phyloP scores from a whole-genome alignment of 2,113 vertebrate genomes.

The Romanogobio albipinnatus region DNA sequence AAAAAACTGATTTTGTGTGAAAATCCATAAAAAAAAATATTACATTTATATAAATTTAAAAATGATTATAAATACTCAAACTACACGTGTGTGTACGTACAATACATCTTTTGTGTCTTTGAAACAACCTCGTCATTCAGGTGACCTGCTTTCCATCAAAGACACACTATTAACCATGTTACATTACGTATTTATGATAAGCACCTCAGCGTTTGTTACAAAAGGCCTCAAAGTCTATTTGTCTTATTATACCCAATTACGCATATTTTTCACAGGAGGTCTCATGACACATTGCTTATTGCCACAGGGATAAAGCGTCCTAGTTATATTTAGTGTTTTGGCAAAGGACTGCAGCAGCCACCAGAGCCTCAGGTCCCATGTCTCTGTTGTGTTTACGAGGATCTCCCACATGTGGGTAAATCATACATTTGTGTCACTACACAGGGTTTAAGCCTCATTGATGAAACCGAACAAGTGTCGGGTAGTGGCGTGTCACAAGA shows the following conservation, averaged over 20 bases:
- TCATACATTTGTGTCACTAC: slow-evolving; percentile 5
- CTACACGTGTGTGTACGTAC: too few relatives aligned
- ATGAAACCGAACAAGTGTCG: slow-evolving; percentile 32
- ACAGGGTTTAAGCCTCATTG: background rate
- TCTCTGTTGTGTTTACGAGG: slow-evolving; percentile 38
- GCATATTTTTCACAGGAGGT: slow-evolving; percentile 3
- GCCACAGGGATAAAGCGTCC: slow-evolving; percentile 47
- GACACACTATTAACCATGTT: background rate
- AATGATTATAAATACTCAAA: too few relatives aligned
- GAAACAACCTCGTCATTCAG: slow-evolving; percentile 12
- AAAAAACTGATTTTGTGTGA: too few relatives aligned
- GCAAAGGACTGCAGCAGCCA: slow-evolving; percentile 27
- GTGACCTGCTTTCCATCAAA: slow-evolving; percentile 1
- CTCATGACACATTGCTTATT: slow-evolving; percentile 42
- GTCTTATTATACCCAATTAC: slow-evolving; percentile 20
- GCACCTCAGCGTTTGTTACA: slow-evolving; percentile 2
- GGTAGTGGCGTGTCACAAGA: background rate
- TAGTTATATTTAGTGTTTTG: slow-evolving; percentile 54
- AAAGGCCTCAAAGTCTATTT: slow-evolving; percentile 28
- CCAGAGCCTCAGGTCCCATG: slow-evolving; percentile 21
- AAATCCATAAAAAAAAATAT: too few relatives aligned
- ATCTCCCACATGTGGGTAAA: background rate
- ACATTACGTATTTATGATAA: background rate
- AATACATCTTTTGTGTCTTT: background rate
- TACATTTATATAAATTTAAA: too few relatives aligned